Evolutionary conservation across 2,888 invertebrate genomes (phyloP).

Genomic region (Linnaemya vulpina): DNA sequence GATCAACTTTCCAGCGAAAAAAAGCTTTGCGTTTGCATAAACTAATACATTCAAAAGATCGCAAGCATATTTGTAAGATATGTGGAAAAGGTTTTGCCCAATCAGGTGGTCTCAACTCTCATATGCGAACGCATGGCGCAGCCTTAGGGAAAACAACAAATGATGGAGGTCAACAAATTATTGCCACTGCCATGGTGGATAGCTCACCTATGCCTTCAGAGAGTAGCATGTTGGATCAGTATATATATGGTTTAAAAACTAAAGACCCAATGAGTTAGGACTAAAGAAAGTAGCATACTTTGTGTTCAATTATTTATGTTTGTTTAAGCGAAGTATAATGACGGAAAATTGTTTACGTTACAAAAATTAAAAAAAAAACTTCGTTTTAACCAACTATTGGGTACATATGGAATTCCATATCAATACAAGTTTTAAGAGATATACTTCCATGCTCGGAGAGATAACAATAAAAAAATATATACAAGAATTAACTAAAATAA

Average conservation of each 20-base stretch:
- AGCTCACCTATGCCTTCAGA: constrained; percentile 22
- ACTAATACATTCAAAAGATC: constrained; percentile 78
- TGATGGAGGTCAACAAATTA: constrained; percentile 3
- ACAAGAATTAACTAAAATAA: too few species aligned
- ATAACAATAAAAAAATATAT: too few species aligned
- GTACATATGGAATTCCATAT: too few species aligned
- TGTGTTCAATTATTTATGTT: constrained; percentile 14
- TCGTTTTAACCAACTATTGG: too few species aligned
- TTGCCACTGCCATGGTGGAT: constrained; percentile 14
- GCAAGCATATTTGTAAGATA: constrained; percentile 79
- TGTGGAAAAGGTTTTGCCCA: constrained; percentile 81
- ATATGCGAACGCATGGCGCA: constrained; percentile 78
- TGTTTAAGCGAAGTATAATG: neutral
- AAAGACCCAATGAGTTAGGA: neutral
- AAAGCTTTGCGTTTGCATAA: constrained; percentile 81
- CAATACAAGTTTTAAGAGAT: too few species aligned
- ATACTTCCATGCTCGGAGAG: too few species aligned
- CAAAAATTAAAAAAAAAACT: too few species aligned
- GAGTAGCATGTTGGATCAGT: constrained; percentile 38
- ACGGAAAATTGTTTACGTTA: too few species aligned
- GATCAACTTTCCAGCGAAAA: constrained; percentile 80
- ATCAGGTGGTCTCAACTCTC: constrained; percentile 80
- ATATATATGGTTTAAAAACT: constrained; percentile 26
- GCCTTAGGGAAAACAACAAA: constrained; percentile 58
- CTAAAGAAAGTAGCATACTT: neutral